Conservation (phyloP, 2,797 vertebrate species). For the Sebastes kiyomatsui region DNA sequence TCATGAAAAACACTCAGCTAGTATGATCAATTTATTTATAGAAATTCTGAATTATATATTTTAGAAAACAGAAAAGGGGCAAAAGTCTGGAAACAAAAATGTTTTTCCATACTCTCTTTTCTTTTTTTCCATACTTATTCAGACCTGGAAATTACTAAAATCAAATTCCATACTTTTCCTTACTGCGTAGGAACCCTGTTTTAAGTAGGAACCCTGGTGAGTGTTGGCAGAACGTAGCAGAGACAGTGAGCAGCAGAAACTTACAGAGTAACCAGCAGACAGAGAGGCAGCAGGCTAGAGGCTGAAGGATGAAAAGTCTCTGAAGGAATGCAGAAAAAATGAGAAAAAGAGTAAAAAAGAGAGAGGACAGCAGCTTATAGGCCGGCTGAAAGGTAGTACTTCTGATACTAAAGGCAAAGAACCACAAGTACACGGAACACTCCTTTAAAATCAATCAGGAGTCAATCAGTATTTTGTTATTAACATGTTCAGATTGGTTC, state of each 20-base stretch:
- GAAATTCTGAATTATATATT: no score
- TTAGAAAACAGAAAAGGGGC: no score
- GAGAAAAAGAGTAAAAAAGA: slow-evolving; percentile 27
- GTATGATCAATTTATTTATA: no score
- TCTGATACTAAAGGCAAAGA: neutral
- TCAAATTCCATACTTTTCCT: no score
- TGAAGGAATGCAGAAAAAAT: slow-evolving; percentile 56
- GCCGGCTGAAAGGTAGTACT: neutral
- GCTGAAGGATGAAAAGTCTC: slow-evolving; percentile 67
- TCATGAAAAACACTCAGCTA: no score
- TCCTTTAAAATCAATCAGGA: neutral
- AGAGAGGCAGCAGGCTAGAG: slow-evolving; percentile 60
- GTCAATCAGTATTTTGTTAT: neutral
- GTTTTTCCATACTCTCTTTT: no score
- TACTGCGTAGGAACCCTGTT: no score
- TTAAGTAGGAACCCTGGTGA: neutral
- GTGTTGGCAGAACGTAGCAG: slow-evolving; percentile 16
- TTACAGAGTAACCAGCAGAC: slow-evolving; percentile 64
- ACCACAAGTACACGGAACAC: neutral
- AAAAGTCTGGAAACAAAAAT: no score
- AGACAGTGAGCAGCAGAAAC: slow-evolving; percentile 50
- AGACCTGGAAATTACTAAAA: no score
- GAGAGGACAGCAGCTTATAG: slow-evolving; percentile 14
- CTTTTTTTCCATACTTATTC: no score
- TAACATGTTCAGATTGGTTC: neutral